Base-by-base conservation (phyloP, 1,140 invertebrate genomes). In the Heliconius hermathena region DNA sequence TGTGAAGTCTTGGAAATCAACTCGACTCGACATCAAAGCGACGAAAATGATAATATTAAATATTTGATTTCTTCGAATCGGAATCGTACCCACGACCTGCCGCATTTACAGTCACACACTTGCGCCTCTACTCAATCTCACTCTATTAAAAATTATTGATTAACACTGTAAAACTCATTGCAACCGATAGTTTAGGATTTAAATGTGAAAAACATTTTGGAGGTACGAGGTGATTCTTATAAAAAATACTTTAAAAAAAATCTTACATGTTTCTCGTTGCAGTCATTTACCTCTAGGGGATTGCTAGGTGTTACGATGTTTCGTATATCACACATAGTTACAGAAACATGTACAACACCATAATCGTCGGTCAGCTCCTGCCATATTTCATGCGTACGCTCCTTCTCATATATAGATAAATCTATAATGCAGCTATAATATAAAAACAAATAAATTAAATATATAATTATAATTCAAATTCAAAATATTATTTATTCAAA, bases 321-420 rank as follows among this genome's bases (percentile, higher is more conserved):
- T 11, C 79, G 81, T 3, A 86, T 84, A 0, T 80, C 79, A 78
- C 90, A 92, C 83, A 93, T 85, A 5, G 90, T 93, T 1, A 92
- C 76, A 8, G 87, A 89, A 26, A 94, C 75, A 82, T 92, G 92
- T 66, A 94, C 75, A 3, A 80, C 81, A 1, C 91, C 92, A 49
- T 87, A 93, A 11, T 90, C 88, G 54, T 91, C 89, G 36, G 90
- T 90, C 36, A 94, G 74, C n/a, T 86, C 74, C 74, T 89, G 84
- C 90, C 92, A 93, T 41, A 93, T 83, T 29, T 93, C 89, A 29
- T 94, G 91, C 9, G 91, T 91, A 1, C 90, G 86, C 78, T 94
- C 92, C 57, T 84, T 89, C 49, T 90, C 89, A 2, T 87, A 83
- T 1, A 66, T 60, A 6, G 87, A 88, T 57, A 93, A 76, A 76